Evolutionary conservation across 1,140 invertebrate genomes (phyloP), one percentile per base, ranked within the genome.

Genomic region (Tetramorium simillimum): DNA sequence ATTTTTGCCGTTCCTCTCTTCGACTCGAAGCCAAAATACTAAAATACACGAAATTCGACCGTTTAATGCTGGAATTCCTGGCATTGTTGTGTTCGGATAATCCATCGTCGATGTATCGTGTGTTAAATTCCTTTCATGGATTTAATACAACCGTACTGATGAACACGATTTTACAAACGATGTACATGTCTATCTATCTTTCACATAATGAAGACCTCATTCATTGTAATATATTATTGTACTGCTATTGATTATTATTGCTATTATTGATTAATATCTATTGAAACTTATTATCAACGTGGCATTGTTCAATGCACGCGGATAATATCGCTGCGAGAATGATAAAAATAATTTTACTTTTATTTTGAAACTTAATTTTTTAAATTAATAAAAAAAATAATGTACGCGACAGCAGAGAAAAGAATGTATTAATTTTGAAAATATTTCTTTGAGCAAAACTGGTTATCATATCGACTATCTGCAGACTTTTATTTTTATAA

Each of bases 131-230:
- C 40, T 75, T 84, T 60, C 69, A 58, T 24, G 24, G 37, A 75
- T 84, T 73, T 75, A 84, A 75, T 28, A 49, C 80, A 18, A 3
- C 33, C 14, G 28, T 56, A n/a, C 40, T 53, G 40, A 28, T 40
- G 40, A 84, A 60, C 70, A 62, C 40, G 28, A 37, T 49, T 73
- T 73, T 75, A 84, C 40, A 58, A 60, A 33, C 56, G 69, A 84
- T 49, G 18, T 37, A 56, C 24, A 37, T 49, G 40, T 33, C 37
- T 60, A 40, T 73, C 43, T 7, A 43, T 16, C 40, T 37, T 40
- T 12, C 4, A 28, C 2, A 60, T 62, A 75, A 84, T 49, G 46
- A 75, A 84, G 24, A 21, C 3, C 67, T 72, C 53, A 18, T 60
- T 49, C n/a, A 33, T 18, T 37, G 3, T 21, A 18, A 46, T 82